Conservation (phyloP, 2,888 invertebrate genomes). For the Epistrophe grossulariae region DNA sequence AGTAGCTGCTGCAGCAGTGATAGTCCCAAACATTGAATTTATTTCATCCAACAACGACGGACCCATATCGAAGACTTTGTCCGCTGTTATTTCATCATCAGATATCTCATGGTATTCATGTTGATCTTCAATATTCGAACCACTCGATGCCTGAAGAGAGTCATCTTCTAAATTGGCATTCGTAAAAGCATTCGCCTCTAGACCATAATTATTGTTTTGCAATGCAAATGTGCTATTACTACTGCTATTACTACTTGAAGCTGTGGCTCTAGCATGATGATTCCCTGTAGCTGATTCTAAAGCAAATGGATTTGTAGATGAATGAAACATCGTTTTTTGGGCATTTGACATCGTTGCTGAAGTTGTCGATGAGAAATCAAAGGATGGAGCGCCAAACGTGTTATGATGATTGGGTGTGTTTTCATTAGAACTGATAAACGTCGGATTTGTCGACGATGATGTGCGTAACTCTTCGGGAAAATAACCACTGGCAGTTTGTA, state of each 20-base stretch:
- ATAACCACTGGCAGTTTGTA: slow-evolving; percentile 84
- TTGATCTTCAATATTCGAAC: slow-evolving; percentile 82
- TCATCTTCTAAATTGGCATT: slow-evolving; percentile 78
- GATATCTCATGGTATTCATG: slow-evolving; percentile 94
- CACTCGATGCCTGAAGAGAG: slow-evolving; percentile 76
- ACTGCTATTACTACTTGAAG: slow-evolving; percentile 69
- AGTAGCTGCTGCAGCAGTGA: slow-evolving; percentile 82
- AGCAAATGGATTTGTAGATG: slow-evolving; percentile 83
- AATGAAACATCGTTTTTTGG: slow-evolving; percentile 68
- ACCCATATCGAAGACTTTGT: slow-evolving; percentile 89
- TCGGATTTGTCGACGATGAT: slow-evolving; percentile 82
- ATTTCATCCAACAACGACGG: slow-evolving; percentile 96
- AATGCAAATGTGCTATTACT: slow-evolving; percentile 79
- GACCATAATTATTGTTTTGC: slow-evolving; percentile 83
- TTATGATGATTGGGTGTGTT: slow-evolving; percentile 82
- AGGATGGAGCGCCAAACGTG: slow-evolving; percentile 80
- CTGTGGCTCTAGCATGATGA: slow-evolving; percentile 75
- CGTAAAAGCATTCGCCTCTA: slow-evolving; percentile 79
- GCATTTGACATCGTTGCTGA: slow-evolving; percentile 62
- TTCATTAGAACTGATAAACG: slow-evolving; percentile 83
- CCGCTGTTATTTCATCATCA: slow-evolving; percentile 87
- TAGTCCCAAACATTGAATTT: slow-evolving; percentile 92
- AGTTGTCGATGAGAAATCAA: slow-evolving; percentile 80
- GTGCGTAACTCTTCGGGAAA: slow-evolving; percentile 82
- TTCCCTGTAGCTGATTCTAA: slow-evolving; percentile 60